A percentile compares a stretch with the other conserved stretches of the same genome.
phyloP scores from a whole-genome alignment of 2,113 vertebrate genomes.

The western clawed frog (Xenopus tropicalis) region DNA sequence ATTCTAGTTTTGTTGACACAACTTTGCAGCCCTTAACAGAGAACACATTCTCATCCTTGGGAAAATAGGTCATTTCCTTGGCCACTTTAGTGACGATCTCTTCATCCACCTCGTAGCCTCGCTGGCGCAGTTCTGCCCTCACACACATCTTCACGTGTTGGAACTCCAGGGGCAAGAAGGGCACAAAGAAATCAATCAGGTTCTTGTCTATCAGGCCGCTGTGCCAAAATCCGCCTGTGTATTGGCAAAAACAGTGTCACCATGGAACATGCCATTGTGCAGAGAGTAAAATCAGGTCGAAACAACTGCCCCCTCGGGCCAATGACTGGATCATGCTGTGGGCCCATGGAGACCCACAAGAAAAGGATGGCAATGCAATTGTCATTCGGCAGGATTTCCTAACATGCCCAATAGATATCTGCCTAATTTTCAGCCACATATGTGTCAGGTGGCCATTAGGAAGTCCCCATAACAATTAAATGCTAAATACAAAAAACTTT shows the following conservation, averaged over 20 bases:
- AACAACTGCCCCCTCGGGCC: no score
- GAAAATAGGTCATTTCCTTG: slow-evolving; percentile 81
- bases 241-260: background rate
- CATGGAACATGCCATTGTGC: no score
- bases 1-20: slow-evolving; percentile 83
- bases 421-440: no score
- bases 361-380: no score
- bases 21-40: slow-evolving; percentile 92
- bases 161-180: slow-evolving; percentile 90
- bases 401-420: no score
- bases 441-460: no score
- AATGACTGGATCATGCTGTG: no score
- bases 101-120: slow-evolving; percentile 49
- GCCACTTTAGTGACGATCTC: slow-evolving; percentile 70
- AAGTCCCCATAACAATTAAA: no score
- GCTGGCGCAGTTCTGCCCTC: slow-evolving; percentile 69
- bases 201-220: slow-evolving; percentile 88
- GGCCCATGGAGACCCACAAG: no score
- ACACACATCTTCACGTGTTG: slow-evolving; percentile 83
- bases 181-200: slow-evolving; percentile 91
- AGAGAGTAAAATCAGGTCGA: no score
- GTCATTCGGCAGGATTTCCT: no score
- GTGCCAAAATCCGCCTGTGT: slow-evolving; percentile 88
- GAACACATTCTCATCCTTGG: slow-evolving; percentile 81
- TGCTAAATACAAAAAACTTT: no score